These are phyloP conservation scores for Andinoacara biseriatus DNA, from an alignment of 2,113 vertebrate species.

Conservation along the genomic window DNA sequence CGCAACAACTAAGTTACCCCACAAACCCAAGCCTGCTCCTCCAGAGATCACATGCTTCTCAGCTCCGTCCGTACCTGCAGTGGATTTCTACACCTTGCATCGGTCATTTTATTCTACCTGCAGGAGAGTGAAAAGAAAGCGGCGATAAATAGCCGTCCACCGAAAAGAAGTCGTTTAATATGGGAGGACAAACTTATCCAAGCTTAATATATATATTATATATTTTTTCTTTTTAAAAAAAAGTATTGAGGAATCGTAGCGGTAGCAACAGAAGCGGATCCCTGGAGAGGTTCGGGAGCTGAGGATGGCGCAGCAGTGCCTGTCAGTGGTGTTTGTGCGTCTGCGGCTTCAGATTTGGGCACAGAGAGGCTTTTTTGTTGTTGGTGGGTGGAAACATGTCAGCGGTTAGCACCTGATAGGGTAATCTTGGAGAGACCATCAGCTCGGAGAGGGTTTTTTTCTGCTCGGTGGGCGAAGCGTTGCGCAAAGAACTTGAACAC, in stretches of 20 bases:
- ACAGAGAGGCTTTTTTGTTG: conserved; percentile 81
- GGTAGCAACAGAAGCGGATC: conserved; percentile 40
- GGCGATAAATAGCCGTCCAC: conserved; percentile 3
- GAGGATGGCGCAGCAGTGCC: conserved; percentile 72
- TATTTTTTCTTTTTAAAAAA: neutral
- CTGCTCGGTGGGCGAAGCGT: conserved; percentile 47
- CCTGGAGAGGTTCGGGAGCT: conserved; percentile 57
- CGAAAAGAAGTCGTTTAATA: conserved; percentile 28
- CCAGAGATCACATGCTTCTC: conserved; percentile 64
- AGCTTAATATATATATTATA: neutral
- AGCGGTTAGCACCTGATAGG: conserved; percentile 87
- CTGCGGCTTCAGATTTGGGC: conserved; percentile 80
- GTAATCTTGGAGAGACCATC: conserved; percentile 78
- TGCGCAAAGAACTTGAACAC: conserved; percentile 19
- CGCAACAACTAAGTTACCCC: conserved; percentile 15
- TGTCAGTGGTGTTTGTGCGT: conserved; percentile 77
- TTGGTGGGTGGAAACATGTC: conserved; percentile 86
- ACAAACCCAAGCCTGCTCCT: conserved; percentile 44
- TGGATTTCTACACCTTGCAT: conserved; percentile 76
- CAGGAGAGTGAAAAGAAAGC: conserved; percentile 27
- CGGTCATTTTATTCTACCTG: conserved; percentile 69
- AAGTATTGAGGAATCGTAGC: conserved; percentile 16
- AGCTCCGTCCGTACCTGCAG: conserved; percentile 76
- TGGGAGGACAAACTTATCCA: conserved; percentile 48
- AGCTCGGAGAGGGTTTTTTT: conserved; percentile 52